phyloP scores from a whole-genome alignment of 2,888 invertebrate species.

The Pollenia griseotomentosa region DNA sequence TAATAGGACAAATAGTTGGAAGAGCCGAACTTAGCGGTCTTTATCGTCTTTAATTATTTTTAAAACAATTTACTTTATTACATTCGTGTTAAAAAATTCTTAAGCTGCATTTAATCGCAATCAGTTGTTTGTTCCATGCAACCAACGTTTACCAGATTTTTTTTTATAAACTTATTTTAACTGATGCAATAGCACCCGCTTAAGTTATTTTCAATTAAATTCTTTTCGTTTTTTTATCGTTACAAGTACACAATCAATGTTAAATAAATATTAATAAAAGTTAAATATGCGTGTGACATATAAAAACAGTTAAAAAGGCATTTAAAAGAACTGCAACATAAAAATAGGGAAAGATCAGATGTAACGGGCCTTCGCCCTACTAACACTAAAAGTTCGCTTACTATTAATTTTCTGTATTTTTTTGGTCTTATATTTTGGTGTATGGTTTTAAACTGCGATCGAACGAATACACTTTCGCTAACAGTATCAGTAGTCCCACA shows the following conservation, averaged over 20 bases:
- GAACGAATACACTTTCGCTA: too few relatives aligned
- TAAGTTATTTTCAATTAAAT: slow-evolving; percentile 54
- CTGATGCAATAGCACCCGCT: slow-evolving; percentile 30
- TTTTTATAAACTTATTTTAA: background rate
- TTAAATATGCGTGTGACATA: background rate
- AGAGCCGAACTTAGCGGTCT: background rate
- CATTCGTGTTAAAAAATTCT: background rate
- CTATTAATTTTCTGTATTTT: too few relatives aligned
- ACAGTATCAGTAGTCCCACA: too few relatives aligned
- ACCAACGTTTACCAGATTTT: background rate
- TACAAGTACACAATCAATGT: background rate
- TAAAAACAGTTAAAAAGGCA: too few relatives aligned
- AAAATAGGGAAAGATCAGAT: too few relatives aligned
- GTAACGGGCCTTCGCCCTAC: too few relatives aligned
- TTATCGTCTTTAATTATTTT: slow-evolving; percentile 25
- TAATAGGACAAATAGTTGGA: too few relatives aligned
- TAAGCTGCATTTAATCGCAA: background rate
- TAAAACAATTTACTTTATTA: background rate
- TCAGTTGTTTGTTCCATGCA: slow-evolving; percentile 10
- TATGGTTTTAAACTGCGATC: too few relatives aligned
- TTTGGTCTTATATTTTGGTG: too few relatives aligned
- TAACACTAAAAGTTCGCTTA: too few relatives aligned
- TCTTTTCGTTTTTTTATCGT: background rate
- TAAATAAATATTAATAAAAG: slow-evolving; percentile 14
- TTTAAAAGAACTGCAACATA: too few relatives aligned